Conservation (phyloP, 2,888 invertebrate genomes). For the Tetranychus truncatus region DNA sequence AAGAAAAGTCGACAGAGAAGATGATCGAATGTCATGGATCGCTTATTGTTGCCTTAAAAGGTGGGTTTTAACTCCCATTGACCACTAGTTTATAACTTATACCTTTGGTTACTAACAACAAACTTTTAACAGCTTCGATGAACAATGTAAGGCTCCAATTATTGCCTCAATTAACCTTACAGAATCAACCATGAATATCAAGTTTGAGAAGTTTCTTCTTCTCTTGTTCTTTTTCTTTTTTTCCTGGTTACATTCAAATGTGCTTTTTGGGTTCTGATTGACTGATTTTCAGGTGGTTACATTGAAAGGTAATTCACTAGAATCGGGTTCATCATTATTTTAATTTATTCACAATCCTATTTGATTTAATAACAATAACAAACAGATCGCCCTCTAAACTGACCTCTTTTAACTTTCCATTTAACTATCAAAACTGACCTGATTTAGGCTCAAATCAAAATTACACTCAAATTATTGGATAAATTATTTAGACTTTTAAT, state of each 20-base stretch:
- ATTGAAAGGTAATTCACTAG: background rate
- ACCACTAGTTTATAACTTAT: background rate
- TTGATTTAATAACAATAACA: background rate
- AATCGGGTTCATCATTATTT: background rate
- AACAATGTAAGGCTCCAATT: background rate
- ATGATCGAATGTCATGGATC: too few relatives aligned
- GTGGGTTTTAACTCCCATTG: background rate
- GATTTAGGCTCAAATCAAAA: background rate
- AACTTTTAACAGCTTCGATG: background rate
- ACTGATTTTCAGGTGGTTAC: background rate
- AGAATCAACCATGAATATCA: conserved; percentile 1
- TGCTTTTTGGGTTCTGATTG: background rate
- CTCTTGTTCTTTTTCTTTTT: background rate
- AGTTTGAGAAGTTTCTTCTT: background rate
- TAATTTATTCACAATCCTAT: background rate
- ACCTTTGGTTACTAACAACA: background rate
- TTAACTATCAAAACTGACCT: background rate
- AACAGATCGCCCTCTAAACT: background rate
- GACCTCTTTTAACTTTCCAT: background rate
- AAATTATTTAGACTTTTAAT: too few relatives aligned
- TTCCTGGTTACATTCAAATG: background rate
- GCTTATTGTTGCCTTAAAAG: background rate
- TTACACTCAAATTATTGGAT: too few relatives aligned
- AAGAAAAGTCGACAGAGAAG: too few relatives aligned
- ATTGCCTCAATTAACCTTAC: background rate